Percentiles rank a stretch among this genome's conserved stretches.
These are phyloP conservation scores for Nibea coibor DNA, from an alignment of 2,113 vertebrate genomes.

Conservation along the genomic window DNA sequence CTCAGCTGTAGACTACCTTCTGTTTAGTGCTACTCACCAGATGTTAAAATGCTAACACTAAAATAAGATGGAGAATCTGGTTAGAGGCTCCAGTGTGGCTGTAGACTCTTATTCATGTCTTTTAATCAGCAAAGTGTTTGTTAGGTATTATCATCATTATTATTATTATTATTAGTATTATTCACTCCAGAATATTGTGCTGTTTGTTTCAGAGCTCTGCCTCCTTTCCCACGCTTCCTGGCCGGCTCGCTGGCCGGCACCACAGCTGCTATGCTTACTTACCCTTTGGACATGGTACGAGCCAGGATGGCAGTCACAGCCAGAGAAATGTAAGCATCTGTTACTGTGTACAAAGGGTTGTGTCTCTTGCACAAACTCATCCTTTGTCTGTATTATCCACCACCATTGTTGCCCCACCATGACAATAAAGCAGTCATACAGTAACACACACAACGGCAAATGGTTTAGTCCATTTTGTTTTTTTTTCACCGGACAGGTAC, in stretches of 20 bases:
- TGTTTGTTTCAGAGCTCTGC: conserved; percentile 86
- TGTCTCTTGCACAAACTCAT: background rate
- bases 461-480: background rate
- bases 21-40: background rate
- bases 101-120: background rate
- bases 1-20: background rate
- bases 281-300: conserved; percentile 96
- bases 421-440: background rate
- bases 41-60: background rate
- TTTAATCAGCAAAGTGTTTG: background rate
- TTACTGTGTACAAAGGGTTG: background rate
- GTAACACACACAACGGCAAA: background rate
- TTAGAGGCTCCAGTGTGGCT: background rate
- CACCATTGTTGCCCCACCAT: background rate
- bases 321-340: conserved; percentile 92
- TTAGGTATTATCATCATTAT: background rate
- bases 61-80: background rate
- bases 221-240: conserved; percentile 91
- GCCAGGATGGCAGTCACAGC: conserved; percentile 98
- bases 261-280: conserved; percentile 92
- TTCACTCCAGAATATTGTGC: background rate
- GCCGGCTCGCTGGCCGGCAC: conserved; percentile 95
- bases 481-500: conserved; percentile 85
- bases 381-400: background rate
- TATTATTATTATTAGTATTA: background rate